Evolutionary conservation across 2,888 invertebrate genomes (phyloP).

Genomic region (Criorhina ranunculi): DNA sequence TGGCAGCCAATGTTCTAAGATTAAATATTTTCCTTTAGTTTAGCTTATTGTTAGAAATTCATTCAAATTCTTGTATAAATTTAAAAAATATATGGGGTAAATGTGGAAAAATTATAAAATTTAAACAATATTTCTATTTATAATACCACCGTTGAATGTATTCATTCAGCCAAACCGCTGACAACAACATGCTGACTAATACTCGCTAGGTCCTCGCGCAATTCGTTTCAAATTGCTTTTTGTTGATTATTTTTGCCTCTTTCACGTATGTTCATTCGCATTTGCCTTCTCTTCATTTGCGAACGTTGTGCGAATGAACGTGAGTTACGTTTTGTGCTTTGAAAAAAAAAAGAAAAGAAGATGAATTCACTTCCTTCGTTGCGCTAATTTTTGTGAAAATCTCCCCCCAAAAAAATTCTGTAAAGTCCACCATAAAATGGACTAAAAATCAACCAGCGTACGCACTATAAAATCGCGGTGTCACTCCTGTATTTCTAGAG

Average conservation of each 20-base stretch:
- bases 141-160: constrained; percentile 11
- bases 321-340: constrained; percentile 48
- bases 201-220: constrained; percentile 47
- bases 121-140: no score
- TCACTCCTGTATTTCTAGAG: constrained; percentile 13
- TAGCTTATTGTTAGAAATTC: no score
- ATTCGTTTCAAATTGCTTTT: constrained; percentile 64
- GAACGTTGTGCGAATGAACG: constrained; percentile 40
- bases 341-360: constrained; percentile 34
- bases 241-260: constrained; percentile 42
- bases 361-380: constrained; percentile 34
- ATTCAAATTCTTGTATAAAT: no score
- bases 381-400: constrained; percentile 42
- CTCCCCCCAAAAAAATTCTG: constrained; percentile 1
- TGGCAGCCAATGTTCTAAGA: no score
- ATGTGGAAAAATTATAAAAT: no score
- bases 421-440: constrained; percentile 1
- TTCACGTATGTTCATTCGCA: constrained; percentile 53
- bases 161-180: constrained; percentile 37
- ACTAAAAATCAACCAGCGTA: background rate
- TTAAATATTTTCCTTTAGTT: no score
- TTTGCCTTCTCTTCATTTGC: constrained; percentile 51
- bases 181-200: constrained; percentile 34
- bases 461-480: constrained; percentile 17
- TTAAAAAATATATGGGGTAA: no score